Conservation (phyloP, 2,888 invertebrate species). For the Heliconius aoede region DNA sequence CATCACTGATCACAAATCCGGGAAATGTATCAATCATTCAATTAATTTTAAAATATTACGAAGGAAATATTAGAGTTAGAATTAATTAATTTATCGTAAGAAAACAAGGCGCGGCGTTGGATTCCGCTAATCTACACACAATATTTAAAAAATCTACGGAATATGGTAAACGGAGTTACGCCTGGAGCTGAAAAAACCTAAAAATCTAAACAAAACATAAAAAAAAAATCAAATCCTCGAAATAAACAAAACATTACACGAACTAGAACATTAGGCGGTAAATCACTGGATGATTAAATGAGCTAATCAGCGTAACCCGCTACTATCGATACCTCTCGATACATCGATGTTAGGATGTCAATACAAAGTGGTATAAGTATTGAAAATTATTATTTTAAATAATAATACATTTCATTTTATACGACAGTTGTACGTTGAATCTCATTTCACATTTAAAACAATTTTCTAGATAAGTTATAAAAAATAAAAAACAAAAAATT, state of each 20-base stretch:
- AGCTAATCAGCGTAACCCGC: slow-evolving; percentile 23
- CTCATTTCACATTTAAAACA: no score
- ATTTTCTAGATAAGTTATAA: no score
- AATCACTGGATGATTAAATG: slow-evolving; percentile 27
- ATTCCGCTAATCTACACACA: neutral
- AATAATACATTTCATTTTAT: no score
- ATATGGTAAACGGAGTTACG: neutral
- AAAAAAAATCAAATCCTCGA: neutral
- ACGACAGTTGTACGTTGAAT: no score
- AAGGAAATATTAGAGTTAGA: no score
- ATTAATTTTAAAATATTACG: no score
- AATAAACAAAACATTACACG: neutral
- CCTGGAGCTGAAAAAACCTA: neutral
- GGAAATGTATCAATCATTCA: no score
- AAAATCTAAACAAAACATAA: neutral
- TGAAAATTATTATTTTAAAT: neutral
- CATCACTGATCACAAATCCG: no score
- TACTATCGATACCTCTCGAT: slow-evolving; percentile 19
- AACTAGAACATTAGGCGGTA: slow-evolving; percentile 19
- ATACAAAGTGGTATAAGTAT: slow-evolving; percentile 3
- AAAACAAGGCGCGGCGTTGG: neutral
- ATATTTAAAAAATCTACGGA: neutral
- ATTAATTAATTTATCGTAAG: no score
- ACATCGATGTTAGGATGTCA: neutral
- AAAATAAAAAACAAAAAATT: no score